A percentile compares a stretch with the other conserved stretches of the same genome.
These are phyloP conservation scores for Noctua pronuba DNA, from an alignment of 2,888 invertebrate genomes.

Conservation along the genomic window DNA sequence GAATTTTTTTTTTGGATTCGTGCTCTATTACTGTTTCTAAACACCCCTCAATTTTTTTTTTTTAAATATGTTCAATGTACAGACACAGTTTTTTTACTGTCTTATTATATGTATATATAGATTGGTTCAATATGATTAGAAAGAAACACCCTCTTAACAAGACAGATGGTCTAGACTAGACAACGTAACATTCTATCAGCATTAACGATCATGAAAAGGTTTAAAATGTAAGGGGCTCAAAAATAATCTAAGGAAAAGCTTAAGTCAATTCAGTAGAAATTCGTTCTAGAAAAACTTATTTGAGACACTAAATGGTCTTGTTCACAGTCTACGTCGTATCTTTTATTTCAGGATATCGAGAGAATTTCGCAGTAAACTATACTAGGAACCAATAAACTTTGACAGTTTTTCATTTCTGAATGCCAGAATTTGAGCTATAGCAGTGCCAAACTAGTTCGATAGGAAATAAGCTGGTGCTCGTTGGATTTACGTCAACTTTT, in stretches of 20 bases:
- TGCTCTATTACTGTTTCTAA: too few relatives aligned
- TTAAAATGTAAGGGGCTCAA: neutral
- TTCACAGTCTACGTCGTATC: neutral
- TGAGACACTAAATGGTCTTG: neutral
- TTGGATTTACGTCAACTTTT: conserved; percentile 16
- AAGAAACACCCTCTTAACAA: neutral
- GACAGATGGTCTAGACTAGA: neutral
- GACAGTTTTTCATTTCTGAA: conserved; percentile 33
- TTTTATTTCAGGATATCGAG: neutral
- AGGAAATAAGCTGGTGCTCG: conserved; percentile 13
- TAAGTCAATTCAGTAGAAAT: neutral
- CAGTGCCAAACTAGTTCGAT: conserved; percentile 18
- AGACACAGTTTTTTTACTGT: too few relatives aligned
- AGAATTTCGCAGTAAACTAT: conserved; percentile 19
- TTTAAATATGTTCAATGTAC: too few relatives aligned
- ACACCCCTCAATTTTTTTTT: too few relatives aligned
- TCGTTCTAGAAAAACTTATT: neutral
- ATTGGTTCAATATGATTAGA: neutral
- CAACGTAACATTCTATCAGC: neutral
- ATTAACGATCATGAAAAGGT: neutral
- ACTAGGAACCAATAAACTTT: conserved; percentile 7
- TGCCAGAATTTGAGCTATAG: conserved; percentile 24
- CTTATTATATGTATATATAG: too few relatives aligned
- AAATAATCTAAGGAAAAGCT: neutral
- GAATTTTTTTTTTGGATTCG: too few relatives aligned